These are phyloP conservation scores for Dicycla oo DNA, from an alignment of 2,888 invertebrate genomes.

Conservation along the genomic window DNA sequence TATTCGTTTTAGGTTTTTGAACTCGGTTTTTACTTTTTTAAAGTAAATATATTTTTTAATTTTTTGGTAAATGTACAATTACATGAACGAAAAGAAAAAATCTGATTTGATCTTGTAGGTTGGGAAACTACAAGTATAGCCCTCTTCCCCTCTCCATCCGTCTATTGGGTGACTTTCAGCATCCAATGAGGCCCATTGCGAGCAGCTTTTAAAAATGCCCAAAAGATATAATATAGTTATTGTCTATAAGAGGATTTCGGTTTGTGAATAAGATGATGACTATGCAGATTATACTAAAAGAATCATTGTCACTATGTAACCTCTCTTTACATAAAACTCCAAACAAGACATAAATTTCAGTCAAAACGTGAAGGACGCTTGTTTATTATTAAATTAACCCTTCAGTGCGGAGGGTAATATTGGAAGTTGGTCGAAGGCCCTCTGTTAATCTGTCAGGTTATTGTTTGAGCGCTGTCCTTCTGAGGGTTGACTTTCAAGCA, in stretches of 20 bases:
- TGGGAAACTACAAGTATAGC: too few relatives aligned
- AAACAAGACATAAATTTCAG: constrained; percentile 26
- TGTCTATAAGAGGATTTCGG: background rate
- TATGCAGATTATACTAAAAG: background rate
- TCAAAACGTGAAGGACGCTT: constrained; percentile 62
- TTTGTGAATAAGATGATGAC: background rate
- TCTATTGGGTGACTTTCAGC: too few relatives aligned
- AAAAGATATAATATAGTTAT: too few relatives aligned
- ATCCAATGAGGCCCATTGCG: too few relatives aligned
- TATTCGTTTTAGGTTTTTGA: too few relatives aligned
- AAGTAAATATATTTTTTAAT: too few relatives aligned
- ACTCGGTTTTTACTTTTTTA: too few relatives aligned
- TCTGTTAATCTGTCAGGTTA: constrained; percentile 73
- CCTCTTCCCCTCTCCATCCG: too few relatives aligned
- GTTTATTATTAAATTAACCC: constrained; percentile 72
- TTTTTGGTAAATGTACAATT: too few relatives aligned
- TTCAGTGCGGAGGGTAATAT: constrained; percentile 68
- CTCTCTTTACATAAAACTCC: constrained; percentile 10
- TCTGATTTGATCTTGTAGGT: too few relatives aligned
- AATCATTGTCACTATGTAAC: background rate
- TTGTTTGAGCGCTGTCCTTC: constrained; percentile 64
- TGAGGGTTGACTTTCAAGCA: constrained; percentile 43
- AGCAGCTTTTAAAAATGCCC: too few relatives aligned
- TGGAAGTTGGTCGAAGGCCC: constrained; percentile 63
- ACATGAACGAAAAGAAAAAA: too few relatives aligned